Conservation (phyloP, 2,113 vertebrate species). For the Natator depressus region DNA sequence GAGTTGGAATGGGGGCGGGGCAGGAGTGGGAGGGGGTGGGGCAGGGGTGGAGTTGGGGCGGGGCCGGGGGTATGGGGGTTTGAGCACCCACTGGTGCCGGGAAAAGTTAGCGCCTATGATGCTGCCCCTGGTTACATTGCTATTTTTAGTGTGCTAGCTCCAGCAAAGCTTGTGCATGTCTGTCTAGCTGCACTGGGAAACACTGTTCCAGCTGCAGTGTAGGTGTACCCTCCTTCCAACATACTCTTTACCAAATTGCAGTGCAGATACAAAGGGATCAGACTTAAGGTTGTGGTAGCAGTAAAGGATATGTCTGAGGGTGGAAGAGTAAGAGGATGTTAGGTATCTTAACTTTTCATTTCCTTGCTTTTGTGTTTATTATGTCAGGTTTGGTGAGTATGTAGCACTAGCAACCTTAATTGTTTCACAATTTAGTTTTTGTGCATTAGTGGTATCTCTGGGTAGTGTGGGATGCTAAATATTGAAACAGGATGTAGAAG, state of each 20-base stretch:
- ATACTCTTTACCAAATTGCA: neutral
- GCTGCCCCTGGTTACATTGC: neutral
- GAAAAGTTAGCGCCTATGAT: no score
- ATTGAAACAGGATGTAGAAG: constrained; percentile 55
- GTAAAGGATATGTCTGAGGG: neutral
- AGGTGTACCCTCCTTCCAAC: neutral
- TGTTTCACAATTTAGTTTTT: constrained; percentile 36
- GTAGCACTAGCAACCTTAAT: neutral
- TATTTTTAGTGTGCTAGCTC: neutral
- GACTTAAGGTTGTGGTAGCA: neutral
- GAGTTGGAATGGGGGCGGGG: no score
- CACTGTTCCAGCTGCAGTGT: no score
- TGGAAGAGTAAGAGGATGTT: neutral
- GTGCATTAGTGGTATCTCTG: neutral
- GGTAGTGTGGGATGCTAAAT: constrained; percentile 27
- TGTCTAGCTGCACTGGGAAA: neutral
- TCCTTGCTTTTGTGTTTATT: neutral
- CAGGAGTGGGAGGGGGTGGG: no score
- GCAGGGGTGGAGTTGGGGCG: no score
- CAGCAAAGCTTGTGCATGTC: neutral
- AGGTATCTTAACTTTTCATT: neutral
- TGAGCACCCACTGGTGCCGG: no score
- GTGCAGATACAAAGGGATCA: neutral
- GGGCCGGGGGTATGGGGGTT: no score
- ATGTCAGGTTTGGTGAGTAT: neutral